Base-by-base conservation (phyloP, 2,113 vertebrate species). In the Campylorhamphus procurvoides region DNA sequence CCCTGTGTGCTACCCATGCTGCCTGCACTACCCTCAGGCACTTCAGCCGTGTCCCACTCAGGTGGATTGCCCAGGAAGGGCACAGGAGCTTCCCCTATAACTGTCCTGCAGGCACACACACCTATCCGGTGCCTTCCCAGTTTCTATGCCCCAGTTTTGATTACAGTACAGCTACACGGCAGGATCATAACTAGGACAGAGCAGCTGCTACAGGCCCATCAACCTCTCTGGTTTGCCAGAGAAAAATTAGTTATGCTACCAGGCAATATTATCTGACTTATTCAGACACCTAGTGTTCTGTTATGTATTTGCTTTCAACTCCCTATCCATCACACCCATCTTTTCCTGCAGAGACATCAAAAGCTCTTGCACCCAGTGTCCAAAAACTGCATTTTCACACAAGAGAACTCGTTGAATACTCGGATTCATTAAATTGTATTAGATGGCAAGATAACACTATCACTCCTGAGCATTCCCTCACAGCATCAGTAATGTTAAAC, bases 91-190 rank as follows among this genome's bases (percentile, higher is more conserved):
- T 46, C 18, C 37, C 68, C 27, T 28, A 12, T 7, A 47, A 15
- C 27, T 33, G 20, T 3, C 20, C 68, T 53, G 60, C 47, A 81
- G 63, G 18, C 20, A 77, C 24, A 77, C 24, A 15, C 1, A 1
- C 25, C 63, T 35, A 8, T 3, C 23, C 7, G 1, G 0, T 27
- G 25, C 39, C 29, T 35, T 29, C n/a, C 40, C 3, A 1, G 1
- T 15, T 46, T 33, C 39, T 29, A 0, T 13, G 28, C 7, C 28
- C 67, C 58, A 22, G 15, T 28, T 72, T 46, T 68, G 9, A 3
- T 22, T 24, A 17, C 25, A 28, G 29, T 1, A 46, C 31, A 73
- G 44, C 13, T 64, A 69, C 27, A 62, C 33, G 81, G 49, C 18
- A 55, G 25, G 22, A 22, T 4, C 42, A 50, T 1, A 52, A 33